Evolutionary conservation across 1,140 invertebrate species (phyloP), one percentile per base, ranked within the genome.

Genomic region (Dendroctonus valens): DNA sequence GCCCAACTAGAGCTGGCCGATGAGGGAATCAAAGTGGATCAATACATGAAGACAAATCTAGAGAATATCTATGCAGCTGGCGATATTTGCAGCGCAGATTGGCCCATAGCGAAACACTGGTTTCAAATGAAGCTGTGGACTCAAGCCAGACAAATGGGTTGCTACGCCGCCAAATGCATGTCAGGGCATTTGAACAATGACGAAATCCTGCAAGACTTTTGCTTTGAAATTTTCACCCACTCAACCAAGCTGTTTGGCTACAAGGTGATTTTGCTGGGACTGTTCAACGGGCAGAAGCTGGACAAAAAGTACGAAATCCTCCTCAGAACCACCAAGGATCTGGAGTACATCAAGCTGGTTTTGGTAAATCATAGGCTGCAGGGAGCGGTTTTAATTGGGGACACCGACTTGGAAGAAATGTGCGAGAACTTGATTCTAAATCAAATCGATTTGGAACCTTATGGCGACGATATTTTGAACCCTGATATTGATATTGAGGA

Each of bases 401-500:
- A 99, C 72, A 98, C 96, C 5, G 94, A 96, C 78, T 81, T 99
- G 42, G 97, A 98, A 79, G 97, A 99, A 82, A 98, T 94, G 74
- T 96, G 96, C 82, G 97, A 99, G 82, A 99, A 99, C 83, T 82
- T 99, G 49, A 99, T 99, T 75, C 82, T 98, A 11, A 96, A 98
- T 83, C 90, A 96, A 77, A 83, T 97, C 58, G 95, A 99, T 82
- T 80, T 99, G 42, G 89, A 87, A 69, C 82, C 85, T 15, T 93
- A 91, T 82, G 94, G 93, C 51, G 93, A 98, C 79, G 89, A 98
- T 79, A 87, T 99, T 67, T 83, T 99, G 5, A 91, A 99, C 83
- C 95, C 96, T 14, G 84, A 93, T 80, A 91, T 99, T 76, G 96
- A 99, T 80, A 95, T 99, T 76, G 96, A 98, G 79, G 97, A 99